Evolutionary conservation across 2,797 vertebrate species (phyloP), one percentile per base, ranked within the genome.

Genomic region (Echiichthys vipera): DNA sequence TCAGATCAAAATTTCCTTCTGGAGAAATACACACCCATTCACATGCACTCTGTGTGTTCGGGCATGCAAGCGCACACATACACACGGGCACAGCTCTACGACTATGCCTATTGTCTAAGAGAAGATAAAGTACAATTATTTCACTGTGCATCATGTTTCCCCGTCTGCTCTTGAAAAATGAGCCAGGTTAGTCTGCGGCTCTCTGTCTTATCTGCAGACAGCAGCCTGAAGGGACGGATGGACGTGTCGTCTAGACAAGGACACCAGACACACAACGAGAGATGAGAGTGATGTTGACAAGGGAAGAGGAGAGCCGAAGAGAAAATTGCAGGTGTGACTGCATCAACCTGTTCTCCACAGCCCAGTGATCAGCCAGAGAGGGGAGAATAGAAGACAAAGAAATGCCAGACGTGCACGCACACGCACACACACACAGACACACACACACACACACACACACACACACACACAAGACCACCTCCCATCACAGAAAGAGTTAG

Each of bases 261-360:
- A 90, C 84, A 84, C 65, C 78, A 84, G 83, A 84, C 81, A 81
- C 75, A 80, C 83, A 37, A 66, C 43, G 29, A 84, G 58, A 74
- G 77, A 81, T 47, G 76, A 85, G 85, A 85, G 80, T 47, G 82
- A 87, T 79, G 80, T 74, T 78, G 88, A 89, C 80, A 66, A 67
- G 78, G 74, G 73, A 74, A 75, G 71, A 49, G 47, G 74, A 61
- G 67, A 83, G 77, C 64, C 53, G 57, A 42, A 77, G 63, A 68
- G 73, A 89, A 86, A 89, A 88, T 78, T 87, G 74, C 82, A 90
- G 88, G 88, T 91, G 84, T 78, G 86, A 85, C 89, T 82, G 77
- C 78, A 88, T 89, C 80, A 90, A 88, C 88, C 84, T 90, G 89
- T 73, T 90, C 80, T 84, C 83, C 66, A 78, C 83, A 85, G 79